These are phyloP conservation scores for Lepus europaeus DNA, from an alignment of 2,113 vertebrate species.

Conservation along the genomic window DNA sequence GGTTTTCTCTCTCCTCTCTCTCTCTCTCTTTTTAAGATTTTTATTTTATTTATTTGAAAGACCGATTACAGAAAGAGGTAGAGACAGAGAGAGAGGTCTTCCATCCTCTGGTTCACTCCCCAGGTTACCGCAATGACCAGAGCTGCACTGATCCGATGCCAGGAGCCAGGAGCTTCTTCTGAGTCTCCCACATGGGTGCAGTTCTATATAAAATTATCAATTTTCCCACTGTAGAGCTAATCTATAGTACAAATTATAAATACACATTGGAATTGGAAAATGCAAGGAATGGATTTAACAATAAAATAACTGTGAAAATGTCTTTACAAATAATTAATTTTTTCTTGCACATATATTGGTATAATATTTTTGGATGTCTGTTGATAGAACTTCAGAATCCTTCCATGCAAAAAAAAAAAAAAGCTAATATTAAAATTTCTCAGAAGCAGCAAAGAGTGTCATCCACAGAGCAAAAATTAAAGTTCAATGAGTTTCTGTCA, in stretches of 20 bases:
- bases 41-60: no score
- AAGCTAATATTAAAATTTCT: neutral
- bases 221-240: neutral
- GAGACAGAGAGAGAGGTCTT: no score
- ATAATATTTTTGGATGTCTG: neutral
- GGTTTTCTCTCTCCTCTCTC: no score
- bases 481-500: neutral
- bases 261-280: fast-evolving
- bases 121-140: no score
- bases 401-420: neutral
- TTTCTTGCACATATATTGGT: neutral
- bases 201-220: neutral
- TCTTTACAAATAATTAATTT: neutral
- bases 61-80: no score
- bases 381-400: neutral
- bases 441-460: neutral
- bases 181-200: no score
- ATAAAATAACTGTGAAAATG: neutral
- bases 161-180: no score
- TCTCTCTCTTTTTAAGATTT: no score
- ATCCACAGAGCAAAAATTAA: neutral
- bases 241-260: neutral
- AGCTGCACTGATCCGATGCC: no score
- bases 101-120: no score
- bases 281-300: neutral